These are phyloP conservation scores for Phengaris alcon DNA, from an alignment of 2,888 invertebrate species.

Conservation along the genomic window DNA sequence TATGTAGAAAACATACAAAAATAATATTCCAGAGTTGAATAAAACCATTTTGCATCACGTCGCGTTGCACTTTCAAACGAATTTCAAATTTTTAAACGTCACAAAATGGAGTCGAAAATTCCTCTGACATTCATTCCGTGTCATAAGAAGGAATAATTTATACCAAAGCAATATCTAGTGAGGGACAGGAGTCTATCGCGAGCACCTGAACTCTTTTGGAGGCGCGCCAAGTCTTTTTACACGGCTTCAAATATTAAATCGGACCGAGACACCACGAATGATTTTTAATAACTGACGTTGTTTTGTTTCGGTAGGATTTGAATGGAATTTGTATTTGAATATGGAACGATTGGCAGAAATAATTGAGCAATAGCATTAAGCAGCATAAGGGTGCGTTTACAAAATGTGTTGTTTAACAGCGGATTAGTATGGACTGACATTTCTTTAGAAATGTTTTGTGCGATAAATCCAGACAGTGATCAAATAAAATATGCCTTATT, in stretches of 20 bases:
- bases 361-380: too few species aligned
- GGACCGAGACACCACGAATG: conserved; percentile 22
- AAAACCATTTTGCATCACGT: background rate
- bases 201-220: conserved; percentile 16
- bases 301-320: background rate
- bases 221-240: conserved; percentile 11
- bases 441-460: too few species aligned
- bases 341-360: conserved; percentile 10
- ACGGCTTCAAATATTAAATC: background rate
- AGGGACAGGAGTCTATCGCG: conserved; percentile 2
- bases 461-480: too few species aligned
- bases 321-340: background rate
- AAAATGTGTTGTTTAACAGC: too few species aligned
- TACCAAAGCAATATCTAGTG: conserved; percentile 23
- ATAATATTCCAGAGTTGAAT: background rate
- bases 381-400: too few species aligned
- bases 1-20: too few species aligned
- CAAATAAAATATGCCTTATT: too few species aligned
- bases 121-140: conserved; percentile 23
- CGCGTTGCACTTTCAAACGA: background rate
- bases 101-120: conserved; percentile 1
- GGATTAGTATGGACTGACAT: too few species aligned
- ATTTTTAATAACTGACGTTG: conserved; percentile 20
- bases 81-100: conserved; percentile 11
- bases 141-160: conserved; percentile 25